Conservation (phyloP, 2,113 vertebrate species). For the Cololabis saira region DNA sequence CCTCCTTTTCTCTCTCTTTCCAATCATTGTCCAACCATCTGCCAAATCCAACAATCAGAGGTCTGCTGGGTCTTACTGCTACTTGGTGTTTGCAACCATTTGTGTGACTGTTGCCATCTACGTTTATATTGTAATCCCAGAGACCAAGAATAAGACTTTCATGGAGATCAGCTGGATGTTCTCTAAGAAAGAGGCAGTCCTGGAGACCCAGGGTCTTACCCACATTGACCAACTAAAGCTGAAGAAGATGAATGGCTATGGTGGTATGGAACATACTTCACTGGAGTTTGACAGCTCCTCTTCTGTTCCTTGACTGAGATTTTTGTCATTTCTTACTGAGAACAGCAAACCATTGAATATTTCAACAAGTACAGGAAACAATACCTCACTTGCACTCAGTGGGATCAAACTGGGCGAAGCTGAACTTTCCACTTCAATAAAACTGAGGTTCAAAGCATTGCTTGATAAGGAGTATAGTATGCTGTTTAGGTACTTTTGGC, state of each 20-base stretch:
- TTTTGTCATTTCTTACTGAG: not conserved
- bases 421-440: not conserved
- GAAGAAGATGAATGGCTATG: constrained; percentile 84
- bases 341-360: not conserved
- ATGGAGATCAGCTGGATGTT: constrained; percentile 91
- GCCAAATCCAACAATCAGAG: constrained; percentile 70
- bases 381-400: constrained; percentile 1
- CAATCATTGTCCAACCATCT: not conserved
- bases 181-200: constrained; percentile 68
- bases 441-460: constrained; percentile 17
- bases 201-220: constrained; percentile 60
- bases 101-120: constrained; percentile 86
- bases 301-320: constrained; percentile 59
- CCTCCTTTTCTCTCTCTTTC: not conserved
- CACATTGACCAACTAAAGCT: constrained; percentile 75
- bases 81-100: constrained; percentile 86
- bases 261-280: constrained; percentile 80
- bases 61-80: constrained; percentile 88
- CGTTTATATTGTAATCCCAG: constrained; percentile 84
- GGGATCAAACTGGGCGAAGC: not conserved
- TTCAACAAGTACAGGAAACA: constrained; percentile 2
- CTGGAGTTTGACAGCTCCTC: constrained; percentile 81
- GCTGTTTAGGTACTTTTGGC: not conserved
- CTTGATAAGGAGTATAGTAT: not conserved
- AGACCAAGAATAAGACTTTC: constrained; percentile 93